Base-by-base conservation (phyloP, 2,888 invertebrate genomes). In the Hoplodrina blanda region DNA sequence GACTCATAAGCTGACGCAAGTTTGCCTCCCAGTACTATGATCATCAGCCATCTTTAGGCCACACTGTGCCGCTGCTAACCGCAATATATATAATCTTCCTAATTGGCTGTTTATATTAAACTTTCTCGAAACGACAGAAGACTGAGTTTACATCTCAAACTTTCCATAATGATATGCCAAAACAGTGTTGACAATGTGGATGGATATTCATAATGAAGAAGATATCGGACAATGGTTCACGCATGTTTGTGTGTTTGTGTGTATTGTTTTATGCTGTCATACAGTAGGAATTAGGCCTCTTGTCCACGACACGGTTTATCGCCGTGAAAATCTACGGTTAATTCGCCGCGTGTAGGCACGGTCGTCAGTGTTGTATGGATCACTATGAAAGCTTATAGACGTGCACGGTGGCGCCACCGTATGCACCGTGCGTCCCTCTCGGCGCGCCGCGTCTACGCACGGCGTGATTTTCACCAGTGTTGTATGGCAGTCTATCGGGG, bases 1-100 rank as follows among this genome's bases (percentile, higher is more conserved):
- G 50, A 50, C n/a, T 50, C 71, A 75, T 19, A 50, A 50, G 49
- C 67, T 71, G 71, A 75, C 55, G 55, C 20, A 71, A 65, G 25
- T 15, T 54, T 30, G 4, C 19, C 15, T 41, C 7, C 37, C 11
- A 54, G 41, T 10, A 15, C 30, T n/a, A 72, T 44, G 0, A 41
- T 46, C 44, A 33, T 25, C 11, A 49, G 17, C 0, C 15, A 74
- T 73, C 46, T 70, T 20, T 13, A 49, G n/a, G 30, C 25, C 53
- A 73, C 37, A 46, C 19, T 25, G 41, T 52, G 41, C 13, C 53
- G 44, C 7, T 33, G 4, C 5, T 15, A 54, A 54, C 63, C 53
- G 49, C 74, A 49, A 13, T n/a, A 52, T 44, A 13, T n/a, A 52
- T 44, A 20, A 37, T 53, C 44, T 7, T 54, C 53, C 13, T 54